phyloP scores from a whole-genome alignment of 2,888 invertebrate genomes.

The Mayetiola destructor region DNA sequence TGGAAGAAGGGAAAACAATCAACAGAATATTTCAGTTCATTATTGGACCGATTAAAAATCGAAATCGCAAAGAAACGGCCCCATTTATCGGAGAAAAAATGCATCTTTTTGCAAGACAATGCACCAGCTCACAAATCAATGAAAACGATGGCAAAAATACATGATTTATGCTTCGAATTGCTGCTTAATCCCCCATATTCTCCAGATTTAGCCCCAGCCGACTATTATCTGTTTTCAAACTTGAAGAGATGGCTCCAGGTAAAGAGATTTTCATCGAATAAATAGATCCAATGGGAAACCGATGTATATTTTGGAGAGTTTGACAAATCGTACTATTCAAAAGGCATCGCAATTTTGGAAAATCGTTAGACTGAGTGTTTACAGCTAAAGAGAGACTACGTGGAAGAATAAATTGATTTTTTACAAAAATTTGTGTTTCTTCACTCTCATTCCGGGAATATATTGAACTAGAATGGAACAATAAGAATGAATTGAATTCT shows the following conservation, averaged over 20 bases:
- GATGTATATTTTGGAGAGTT: neutral
- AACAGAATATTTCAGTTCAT: constrained; percentile 21
- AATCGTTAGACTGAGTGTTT: neutral
- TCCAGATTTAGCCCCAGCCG: constrained; percentile 12
- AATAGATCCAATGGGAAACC: neutral
- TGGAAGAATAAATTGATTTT: neutral
- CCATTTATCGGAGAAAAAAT: constrained; percentile 18
- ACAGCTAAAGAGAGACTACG: neutral
- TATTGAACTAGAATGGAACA: no score
- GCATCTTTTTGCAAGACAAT: constrained; percentile 15
- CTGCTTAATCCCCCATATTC: constrained; percentile 14
- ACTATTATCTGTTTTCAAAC: constrained; percentile 14
- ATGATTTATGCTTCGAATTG: constrained; percentile 12
- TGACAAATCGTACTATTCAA: neutral
- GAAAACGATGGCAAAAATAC: constrained; percentile 11
- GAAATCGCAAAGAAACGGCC: constrained; percentile 19
- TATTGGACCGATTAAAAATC: constrained; percentile 20
- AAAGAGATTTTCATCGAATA: neutral
- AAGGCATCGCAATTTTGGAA: neutral
- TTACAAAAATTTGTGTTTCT: neutral
- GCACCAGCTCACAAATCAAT: constrained; percentile 11
- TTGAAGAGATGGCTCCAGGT: constrained; percentile 4
- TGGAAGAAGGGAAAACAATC: constrained; percentile 25
- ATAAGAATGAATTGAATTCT: no score
- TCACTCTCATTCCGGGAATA: neutral